Percentiles rank a stretch among this genome's conserved stretches.
Evolutionary conservation across 2,888 invertebrate species (phyloP).

Genomic region (Troides oblongomaculatus): DNA sequence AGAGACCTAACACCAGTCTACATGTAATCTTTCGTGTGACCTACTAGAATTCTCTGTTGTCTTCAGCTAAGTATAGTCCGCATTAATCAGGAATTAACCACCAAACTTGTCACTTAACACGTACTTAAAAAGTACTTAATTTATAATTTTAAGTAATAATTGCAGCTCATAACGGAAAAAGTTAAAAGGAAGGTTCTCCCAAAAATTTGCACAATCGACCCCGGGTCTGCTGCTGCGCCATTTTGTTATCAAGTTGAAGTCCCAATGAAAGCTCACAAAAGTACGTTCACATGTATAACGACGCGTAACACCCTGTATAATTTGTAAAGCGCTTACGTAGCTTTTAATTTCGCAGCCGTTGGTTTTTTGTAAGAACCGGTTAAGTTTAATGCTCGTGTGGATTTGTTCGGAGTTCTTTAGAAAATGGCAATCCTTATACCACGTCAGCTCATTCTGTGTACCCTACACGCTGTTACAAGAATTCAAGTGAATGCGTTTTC

Average conservation of each 20-base stretch:
- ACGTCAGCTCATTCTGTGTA: no score
- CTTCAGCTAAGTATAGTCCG: no score
- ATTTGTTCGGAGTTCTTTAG: not conserved
- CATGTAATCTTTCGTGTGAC: no score
- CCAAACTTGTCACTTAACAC: no score
- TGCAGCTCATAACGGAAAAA: not conserved
- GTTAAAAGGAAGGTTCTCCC: not conserved
- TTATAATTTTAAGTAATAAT: no score
- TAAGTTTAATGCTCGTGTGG: not conserved
- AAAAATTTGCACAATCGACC: not conserved
- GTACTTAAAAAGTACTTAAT: no score
- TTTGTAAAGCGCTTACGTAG: conserved; percentile 1
- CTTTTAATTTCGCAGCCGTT: conserved; percentile 3
- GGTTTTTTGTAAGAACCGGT: not conserved
- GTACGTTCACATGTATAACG: conserved; percentile 3
- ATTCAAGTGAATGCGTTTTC: no score
- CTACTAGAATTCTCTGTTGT: no score
- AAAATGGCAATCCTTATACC: not conserved
- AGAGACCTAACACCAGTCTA: no score
- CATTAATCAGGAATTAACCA: no score
- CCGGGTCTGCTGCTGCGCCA: not conserved
- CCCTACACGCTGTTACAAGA: no score
- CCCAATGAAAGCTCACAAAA: not conserved
- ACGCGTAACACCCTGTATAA: not conserved
- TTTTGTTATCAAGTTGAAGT: not conserved